Base-by-base conservation (phyloP, 2,797 vertebrate species). In the Crax fasciolata region DNA sequence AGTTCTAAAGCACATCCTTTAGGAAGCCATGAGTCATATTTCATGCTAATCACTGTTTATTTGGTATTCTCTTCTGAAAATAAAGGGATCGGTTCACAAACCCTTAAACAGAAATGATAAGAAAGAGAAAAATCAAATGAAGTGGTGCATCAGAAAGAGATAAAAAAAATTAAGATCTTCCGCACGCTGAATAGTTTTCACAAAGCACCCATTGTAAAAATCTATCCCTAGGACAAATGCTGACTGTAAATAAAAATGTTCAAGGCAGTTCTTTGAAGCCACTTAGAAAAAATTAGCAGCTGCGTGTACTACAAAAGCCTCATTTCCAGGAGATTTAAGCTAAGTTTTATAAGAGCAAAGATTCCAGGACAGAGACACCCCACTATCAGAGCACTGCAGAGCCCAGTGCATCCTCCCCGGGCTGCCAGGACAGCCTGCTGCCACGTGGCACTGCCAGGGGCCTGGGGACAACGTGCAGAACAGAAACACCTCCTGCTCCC, bases 21-120 rank as follows among this genome's bases (percentile, higher is more conserved):
- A 96, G 92, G 91, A 97, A 95, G 79, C 49, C 89, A 85, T 93
- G 94, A 97, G 93, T 96, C 95, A 92, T 93, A 97, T 97, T 97
- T 96, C 95, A 95, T 87, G 88, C 95, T 97, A 96, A 97, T 97
- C 43, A 68, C 58, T 94, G 94, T 97, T 96, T 95, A 81, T 94
- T 94, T 93, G 82, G 77, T 76, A 85, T 93, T 95, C 90, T 83
- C 59, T 58, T 97, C 92, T 84, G 87, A 96, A 97, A 98, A 97
- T 93, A 97, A 98, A 96, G 71, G 87, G 80, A 93, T 96, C 89
- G 88, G 77, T 95, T 97, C 95, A 92, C 91, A 91, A 95, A 93
- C 87, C 94, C 92, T 94, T 95, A 65, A 92, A 90, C 61, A 88
- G 89, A 87, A 84, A 86, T 30, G 54, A 81, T 97, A 87, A 86